These are phyloP conservation scores for Anomalospiza imberbis DNA, from an alignment of 2,797 vertebrate genomes.

Conservation along the genomic window DNA sequence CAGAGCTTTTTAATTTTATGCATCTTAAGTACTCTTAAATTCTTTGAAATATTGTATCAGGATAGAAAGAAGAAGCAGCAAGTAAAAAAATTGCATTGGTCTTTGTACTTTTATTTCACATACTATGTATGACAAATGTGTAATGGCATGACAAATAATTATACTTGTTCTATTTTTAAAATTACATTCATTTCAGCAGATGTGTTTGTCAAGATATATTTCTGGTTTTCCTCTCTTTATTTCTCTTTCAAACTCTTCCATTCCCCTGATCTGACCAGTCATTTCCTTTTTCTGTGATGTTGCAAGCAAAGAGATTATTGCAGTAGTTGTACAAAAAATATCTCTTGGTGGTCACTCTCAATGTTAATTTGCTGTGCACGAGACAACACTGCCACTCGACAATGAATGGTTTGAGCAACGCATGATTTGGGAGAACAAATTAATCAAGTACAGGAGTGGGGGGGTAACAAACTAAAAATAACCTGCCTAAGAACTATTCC, in stretches of 20 bases:
- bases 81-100: not conserved
- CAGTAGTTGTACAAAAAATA: not conserved
- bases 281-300: not conserved
- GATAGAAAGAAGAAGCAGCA: not conserved
- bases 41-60: not conserved
- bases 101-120: not conserved
- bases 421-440: not conserved
- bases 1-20: not conserved
- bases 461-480: not conserved
- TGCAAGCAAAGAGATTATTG: not conserved
- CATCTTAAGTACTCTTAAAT: not conserved
- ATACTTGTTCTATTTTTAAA: not conserved
- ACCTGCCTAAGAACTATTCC: not conserved
- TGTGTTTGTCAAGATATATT: not conserved
- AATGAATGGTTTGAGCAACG: not conserved
- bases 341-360: not conserved
- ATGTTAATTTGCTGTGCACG: not conserved
- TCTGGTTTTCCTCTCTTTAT: not conserved
- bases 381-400: rapidly evolving
- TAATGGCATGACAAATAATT: not conserved
- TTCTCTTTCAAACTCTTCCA: not conserved
- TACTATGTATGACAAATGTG: rapidly evolving
- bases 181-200: not conserved
- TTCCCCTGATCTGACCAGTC: not conserved
- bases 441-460: not conserved